Percentiles rank a stretch among this genome's conserved stretches.
phyloP scores from a whole-genome alignment of 2,797 vertebrate genomes.

The Microhierax caerulescens region DNA sequence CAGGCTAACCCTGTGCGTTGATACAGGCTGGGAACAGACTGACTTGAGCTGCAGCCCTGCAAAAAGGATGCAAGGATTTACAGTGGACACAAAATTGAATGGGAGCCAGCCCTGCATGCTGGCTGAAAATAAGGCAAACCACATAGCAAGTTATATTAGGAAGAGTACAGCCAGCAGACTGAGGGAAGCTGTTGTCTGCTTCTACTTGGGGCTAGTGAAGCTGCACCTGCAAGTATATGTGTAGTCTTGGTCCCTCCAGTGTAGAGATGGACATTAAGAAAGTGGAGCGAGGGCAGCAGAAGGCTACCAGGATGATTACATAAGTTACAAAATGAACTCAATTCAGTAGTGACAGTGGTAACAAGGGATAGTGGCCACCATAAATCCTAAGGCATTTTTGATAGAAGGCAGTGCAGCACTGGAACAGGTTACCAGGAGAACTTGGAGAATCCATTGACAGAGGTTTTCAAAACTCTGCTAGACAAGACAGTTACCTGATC shows the following conservation, averaged over 20 bases:
- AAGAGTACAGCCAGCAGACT: background rate
- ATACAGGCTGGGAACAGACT: background rate
- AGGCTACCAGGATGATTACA: background rate
- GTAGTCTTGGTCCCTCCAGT: background rate
- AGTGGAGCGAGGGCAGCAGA: background rate
- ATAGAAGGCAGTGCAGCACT: background rate
- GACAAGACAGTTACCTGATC: background rate
- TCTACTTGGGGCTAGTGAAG: background rate
- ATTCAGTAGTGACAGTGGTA: background rate
- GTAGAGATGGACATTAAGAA: background rate
- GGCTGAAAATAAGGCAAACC: background rate
- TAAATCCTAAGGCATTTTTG: background rate
- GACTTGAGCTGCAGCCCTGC: background rate
- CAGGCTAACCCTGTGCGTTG: fast-evolving
- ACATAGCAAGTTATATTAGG: fast-evolving
- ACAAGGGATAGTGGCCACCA: background rate
- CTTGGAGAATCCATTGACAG: fast-evolving
- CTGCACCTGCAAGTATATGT: background rate
- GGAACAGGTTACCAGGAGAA: background rate
- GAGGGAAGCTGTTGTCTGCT: background rate
- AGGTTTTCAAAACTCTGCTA: background rate
- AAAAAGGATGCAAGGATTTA: background rate
- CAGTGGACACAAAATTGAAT: background rate
- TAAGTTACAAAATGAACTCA: background rate
- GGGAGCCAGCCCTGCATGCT: background rate